Base-by-base conservation (phyloP, 2,113 vertebrate species). In the Micronycteris hirsuta region DNA sequence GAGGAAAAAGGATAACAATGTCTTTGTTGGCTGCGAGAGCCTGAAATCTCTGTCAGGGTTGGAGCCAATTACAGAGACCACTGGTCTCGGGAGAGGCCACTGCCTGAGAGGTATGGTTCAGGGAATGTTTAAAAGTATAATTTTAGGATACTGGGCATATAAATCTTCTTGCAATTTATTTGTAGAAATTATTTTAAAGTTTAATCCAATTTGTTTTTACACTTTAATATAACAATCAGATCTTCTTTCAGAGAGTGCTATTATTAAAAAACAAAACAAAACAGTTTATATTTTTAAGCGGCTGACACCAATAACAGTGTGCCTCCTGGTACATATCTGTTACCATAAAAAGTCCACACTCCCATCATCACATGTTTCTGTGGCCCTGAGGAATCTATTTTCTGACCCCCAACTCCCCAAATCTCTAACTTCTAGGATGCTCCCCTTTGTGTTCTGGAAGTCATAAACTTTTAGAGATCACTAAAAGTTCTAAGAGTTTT, bases 211-310 rank as follows among this genome's bases (percentile, higher is more conserved):
- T 56, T 63, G 1, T 91, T 67, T 67, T 58, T 54, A 91, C 85
- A 2, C 7, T 89, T 91, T 80, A 73, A 36, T 33, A 43, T 65
- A 94, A 67, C 6, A 54, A 77, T 63, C 11, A 49, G 28, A 45
- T n/a, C 19, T 85, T 84, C 5, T 94, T 38, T 43, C 26, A 33
- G 28, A 67, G 49, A 74, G 7, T 54, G 41, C 28, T 56, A 41
- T 49, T 84, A 83, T 65, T 78, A 78, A 61, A 67, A 88, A 94
- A 56, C 36, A 70, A 83, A 65, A 14, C 12, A 47, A 54, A 67
- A 61, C 5, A 14, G 70, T 85, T 83, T 5, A 26, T 49, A 73
- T 47, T 77, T 52, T 36, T 17, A 63, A 77, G 22, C n/a, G 2
- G 1, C 15, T 70, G 11, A 41, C 1, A 41, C 36, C 52, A 38